Conservation (phyloP, 2,797 vertebrate genomes). For the Acanthurus leucopareius region DNA sequence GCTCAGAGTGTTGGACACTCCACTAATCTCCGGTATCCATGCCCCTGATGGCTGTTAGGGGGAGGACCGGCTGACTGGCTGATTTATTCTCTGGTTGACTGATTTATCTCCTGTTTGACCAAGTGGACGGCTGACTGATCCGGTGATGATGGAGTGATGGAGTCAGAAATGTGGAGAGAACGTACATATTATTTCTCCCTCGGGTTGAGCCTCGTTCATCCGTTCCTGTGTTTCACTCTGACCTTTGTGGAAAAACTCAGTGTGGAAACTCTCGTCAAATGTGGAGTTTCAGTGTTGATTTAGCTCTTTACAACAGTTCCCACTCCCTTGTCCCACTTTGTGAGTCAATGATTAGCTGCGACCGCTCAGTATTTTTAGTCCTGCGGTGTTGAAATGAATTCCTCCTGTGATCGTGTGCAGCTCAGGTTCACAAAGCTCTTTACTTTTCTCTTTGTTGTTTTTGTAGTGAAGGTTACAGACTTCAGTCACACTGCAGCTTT, state of each 20-base stretch:
- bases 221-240: not conserved
- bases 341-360: constrained; percentile 62
- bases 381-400: constrained; percentile 6
- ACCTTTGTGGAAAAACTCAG: not conserved
- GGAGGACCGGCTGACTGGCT: constrained; percentile 1
- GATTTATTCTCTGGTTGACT: constrained; percentile 16
- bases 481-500: too few relatives aligned
- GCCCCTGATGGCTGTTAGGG: constrained; percentile 28
- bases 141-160: not conserved
- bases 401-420: too few relatives aligned
- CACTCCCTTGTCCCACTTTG: constrained; percentile 39
- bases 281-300: constrained; percentile 48
- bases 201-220: not conserved
- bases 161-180: not conserved
- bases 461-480: too few relatives aligned
- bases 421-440: too few relatives aligned
- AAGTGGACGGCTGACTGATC: constrained; percentile 3
- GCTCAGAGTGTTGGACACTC: constrained; percentile 73
- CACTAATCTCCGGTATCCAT: constrained; percentile 74
- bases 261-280: constrained; percentile 3
- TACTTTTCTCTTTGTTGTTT: too few relatives aligned
- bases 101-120: constrained; percentile 16
- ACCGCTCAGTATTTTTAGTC: not conserved
- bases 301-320: constrained; percentile 43
- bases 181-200: not conserved